A percentile compares a stretch with the other conserved stretches of the same genome.
Evolutionary conservation across 2,888 invertebrate species (phyloP).

Genomic region (Orthosia incerta): DNA sequence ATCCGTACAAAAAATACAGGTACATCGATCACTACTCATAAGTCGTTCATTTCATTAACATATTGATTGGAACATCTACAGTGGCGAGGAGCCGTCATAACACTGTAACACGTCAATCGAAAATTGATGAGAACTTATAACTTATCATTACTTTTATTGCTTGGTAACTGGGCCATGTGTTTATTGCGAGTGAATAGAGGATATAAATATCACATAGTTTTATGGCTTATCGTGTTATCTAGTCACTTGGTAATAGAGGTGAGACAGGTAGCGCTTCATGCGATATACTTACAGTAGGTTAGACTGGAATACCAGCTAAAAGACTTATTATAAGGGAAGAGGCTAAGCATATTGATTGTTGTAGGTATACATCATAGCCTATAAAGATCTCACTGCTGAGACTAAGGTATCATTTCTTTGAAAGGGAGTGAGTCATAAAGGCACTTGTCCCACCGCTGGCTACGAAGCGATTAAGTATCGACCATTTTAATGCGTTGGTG

Average conservation of each 20-base stretch:
- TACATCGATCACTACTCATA: constrained; percentile 21
- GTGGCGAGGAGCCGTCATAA: constrained; percentile 57
- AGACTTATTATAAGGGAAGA: background rate
- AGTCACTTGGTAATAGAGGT: background rate
- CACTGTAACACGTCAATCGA: constrained; percentile 50
- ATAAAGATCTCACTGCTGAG: too few relatives aligned
- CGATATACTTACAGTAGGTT: too few relatives aligned
- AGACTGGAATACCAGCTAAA: too few relatives aligned
- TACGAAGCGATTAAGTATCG: too few relatives aligned
- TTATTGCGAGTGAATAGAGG: background rate
- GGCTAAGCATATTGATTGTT: background rate
- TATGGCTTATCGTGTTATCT: background rate
- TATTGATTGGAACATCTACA: constrained; percentile 73
- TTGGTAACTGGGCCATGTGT: constrained; percentile 1
- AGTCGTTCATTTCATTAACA: constrained; percentile 69
- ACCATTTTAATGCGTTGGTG: too few relatives aligned
- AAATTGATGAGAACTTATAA: constrained; percentile 31
- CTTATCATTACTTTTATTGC: constrained; percentile 5
- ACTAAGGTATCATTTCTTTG: too few relatives aligned
- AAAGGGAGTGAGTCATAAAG: too few relatives aligned
- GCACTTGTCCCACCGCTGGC: too few relatives aligned
- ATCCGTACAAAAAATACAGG: constrained; percentile 38
- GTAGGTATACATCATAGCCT: too few relatives aligned
- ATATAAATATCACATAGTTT: background rate
- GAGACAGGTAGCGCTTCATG: background rate